Percentiles rank a stretch among this genome's conserved stretches.
phyloP scores from a whole-genome alignment of 1,140 invertebrate species.

The Drosophila ercepeae region DNA sequence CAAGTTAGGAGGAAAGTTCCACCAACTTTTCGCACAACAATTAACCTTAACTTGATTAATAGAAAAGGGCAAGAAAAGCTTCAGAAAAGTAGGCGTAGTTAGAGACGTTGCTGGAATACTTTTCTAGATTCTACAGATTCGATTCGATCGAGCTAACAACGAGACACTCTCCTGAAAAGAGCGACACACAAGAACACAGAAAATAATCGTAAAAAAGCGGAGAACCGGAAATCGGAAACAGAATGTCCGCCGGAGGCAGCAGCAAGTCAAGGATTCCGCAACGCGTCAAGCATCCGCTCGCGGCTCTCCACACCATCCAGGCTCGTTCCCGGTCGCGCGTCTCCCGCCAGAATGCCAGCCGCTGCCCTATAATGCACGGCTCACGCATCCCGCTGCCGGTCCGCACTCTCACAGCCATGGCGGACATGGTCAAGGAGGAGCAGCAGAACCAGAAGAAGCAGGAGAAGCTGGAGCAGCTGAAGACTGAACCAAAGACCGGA shows the following conservation, averaged over 20 bases:
- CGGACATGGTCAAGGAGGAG: background rate
- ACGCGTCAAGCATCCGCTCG: background rate
- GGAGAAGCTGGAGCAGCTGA: background rate
- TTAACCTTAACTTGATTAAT: slow-evolving; percentile 39
- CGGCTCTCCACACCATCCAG: background rate
- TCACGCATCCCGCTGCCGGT: background rate
- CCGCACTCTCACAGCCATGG: background rate
- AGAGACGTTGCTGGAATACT: too few relatives aligned
- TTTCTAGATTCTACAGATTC: too few relatives aligned
- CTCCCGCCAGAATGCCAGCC: background rate
- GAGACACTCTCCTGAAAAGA: background rate
- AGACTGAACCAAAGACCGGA: background rate
- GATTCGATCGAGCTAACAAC: background rate
- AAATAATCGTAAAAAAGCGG: too few relatives aligned
- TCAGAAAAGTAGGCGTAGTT: too few relatives aligned
- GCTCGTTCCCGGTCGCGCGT: background rate
- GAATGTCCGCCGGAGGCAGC: too few relatives aligned
- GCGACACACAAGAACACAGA: background rate
- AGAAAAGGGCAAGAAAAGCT: too few relatives aligned
- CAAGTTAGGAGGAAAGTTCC: slow-evolving; percentile 23
- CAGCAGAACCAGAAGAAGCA: background rate
- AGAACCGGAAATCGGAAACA: too few relatives aligned
- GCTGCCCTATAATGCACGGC: background rate
- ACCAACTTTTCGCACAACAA: slow-evolving; percentile 8
- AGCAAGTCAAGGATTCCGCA: background rate